Evolutionary conservation across 2,113 vertebrate species (phyloP), one percentile per base, ranked within the genome.

Genomic region (Aspidoscelis tigris): DNA sequence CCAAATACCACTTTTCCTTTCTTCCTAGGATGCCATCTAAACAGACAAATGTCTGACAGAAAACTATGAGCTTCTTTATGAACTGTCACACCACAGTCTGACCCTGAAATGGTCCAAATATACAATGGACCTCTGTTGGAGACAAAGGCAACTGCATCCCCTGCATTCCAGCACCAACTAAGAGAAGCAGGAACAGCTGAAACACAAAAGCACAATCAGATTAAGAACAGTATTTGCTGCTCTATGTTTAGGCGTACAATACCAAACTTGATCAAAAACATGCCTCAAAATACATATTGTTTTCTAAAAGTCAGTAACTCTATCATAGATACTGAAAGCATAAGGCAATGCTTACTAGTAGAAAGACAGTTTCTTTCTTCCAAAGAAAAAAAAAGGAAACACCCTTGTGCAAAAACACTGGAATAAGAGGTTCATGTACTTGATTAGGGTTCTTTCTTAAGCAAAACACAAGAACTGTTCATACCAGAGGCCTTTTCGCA

Each of bases 11-110:
- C 94, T 81, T 99, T 99, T n/a, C 97, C 98, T 90, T 96, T 98
- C 91, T 97, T 98, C 75, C 95, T 94, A 1, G 97, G 96, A 82
- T 99, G 98, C 98, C 99, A 99, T 78, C 99, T 94, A 93, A 99
- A 99, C 2, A 98, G 91, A 82, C 97, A 97, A 93, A 99, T 97
- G 86, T 99, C 98, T 0, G 99, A 99, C 72, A 98, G 92, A 93
- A 99, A 99, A 90, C 97, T 97, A 77, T 99, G 98, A 22, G 98
- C 98, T 8, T 99, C 99, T 91, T 96, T 98, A 76, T 99, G 98
- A 2, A 97, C 95, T 0, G 95, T 96, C 68, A 99, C 97, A 5
- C 98, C 97, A 0, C 94, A 94, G 22, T 98, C 97, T 3, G 96
- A 88, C 84, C 97, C 97, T 8, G 97, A 96, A 78, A 97, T 91